Conservation (phyloP, 1,140 invertebrate genomes). For the Zophobas morio region DNA sequence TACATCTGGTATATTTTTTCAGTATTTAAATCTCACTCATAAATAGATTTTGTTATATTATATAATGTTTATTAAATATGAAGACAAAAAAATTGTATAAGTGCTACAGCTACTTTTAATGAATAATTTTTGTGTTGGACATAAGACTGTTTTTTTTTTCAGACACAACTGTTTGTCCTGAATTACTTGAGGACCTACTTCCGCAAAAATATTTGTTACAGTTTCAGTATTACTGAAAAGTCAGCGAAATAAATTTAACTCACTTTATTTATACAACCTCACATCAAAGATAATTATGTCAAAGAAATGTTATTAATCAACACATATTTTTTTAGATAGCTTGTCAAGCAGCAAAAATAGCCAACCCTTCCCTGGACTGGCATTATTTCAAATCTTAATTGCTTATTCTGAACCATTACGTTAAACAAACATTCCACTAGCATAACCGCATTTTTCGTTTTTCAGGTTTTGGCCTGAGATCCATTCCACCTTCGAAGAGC, state of each 20-base stretch:
- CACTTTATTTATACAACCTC: background rate
- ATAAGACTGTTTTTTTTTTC: background rate
- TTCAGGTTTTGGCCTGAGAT: slow-evolving; percentile 82
- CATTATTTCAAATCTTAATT: slow-evolving; percentile 14
- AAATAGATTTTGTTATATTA: background rate
- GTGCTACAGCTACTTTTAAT: too few relatives aligned
- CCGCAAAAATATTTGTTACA: too few relatives aligned
- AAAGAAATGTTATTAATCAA: slow-evolving; percentile 19
- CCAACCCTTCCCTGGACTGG: slow-evolving; percentile 7
- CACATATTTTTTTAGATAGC: background rate
- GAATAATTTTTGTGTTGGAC: too few relatives aligned
- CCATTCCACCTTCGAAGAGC: slow-evolving; percentile 78
- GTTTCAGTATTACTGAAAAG: background rate
- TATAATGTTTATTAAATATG: background rate
- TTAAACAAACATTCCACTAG: background rate
- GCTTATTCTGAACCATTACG: background rate
- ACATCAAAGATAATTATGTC: background rate
- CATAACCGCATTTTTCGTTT: slow-evolving; percentile 44
- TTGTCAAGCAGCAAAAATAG: slow-evolving; percentile 12
- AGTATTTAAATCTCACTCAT: too few relatives aligned
- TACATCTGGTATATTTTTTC: too few relatives aligned
- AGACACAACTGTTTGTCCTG: background rate
- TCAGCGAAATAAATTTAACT: background rate
- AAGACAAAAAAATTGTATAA: background rate
- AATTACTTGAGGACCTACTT: background rate